phyloP scores from a whole-genome alignment of 2,113 vertebrate species.

The Ameiurus melas region DNA sequence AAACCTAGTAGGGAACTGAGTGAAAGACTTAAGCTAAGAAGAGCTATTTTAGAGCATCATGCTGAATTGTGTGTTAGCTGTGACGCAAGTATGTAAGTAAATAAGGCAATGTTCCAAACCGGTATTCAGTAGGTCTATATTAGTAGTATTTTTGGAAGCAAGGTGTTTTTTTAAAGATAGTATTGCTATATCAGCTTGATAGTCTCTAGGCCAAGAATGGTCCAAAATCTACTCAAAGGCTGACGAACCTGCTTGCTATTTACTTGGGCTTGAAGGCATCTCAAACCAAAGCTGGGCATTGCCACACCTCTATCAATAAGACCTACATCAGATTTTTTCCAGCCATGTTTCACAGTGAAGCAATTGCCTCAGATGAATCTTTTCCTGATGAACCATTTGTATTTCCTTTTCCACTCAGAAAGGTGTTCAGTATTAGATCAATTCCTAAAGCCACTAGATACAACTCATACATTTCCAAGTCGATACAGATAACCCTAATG shows the following conservation, averaged over 20 bases:
- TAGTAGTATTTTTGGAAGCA: neutral
- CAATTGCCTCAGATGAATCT: neutral
- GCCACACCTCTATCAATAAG: neutral
- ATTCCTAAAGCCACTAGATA: neutral
- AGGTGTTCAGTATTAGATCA: neutral
- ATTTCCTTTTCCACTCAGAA: neutral
- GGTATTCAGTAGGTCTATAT: neutral
- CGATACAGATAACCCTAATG: neutral
- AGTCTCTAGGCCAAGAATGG: neutral
- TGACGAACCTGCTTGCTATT: neutral
- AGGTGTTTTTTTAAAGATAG: neutral
- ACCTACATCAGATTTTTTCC: neutral
- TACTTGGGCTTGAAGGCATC: neutral
- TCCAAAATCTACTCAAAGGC: neutral
- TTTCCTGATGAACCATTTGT: neutral
- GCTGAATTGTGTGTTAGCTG: slow-evolving; percentile 11
- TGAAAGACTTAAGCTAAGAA: slow-evolving; percentile 34
- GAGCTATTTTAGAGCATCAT: slow-evolving; percentile 18
- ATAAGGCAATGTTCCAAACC: neutral
- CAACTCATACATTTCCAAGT: neutral
- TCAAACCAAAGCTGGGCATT: neutral
- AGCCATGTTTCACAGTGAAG: neutral
- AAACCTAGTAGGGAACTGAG: neutral
- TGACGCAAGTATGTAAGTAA: slow-evolving; percentile 29
- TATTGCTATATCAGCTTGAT: neutral